Percentiles rank a stretch among this genome's conserved stretches.
phyloP scores from a whole-genome alignment of 2,113 vertebrate species.

The Brachyhypopomus occidentalis region DNA sequence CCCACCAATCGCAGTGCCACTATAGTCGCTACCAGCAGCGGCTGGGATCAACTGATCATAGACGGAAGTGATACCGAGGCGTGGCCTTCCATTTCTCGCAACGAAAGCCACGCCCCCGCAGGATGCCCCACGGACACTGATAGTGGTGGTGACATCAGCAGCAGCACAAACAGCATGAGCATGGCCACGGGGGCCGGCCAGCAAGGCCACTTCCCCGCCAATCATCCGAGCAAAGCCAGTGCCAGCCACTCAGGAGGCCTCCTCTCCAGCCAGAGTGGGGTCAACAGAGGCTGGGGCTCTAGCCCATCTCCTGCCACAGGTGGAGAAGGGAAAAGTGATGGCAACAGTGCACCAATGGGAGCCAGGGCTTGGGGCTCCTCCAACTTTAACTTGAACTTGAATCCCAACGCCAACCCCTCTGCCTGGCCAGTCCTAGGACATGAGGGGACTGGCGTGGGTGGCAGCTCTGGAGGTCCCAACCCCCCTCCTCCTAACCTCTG shows the following conservation, averaged over 20 bases:
- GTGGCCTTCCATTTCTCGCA: constrained; percentile 90
- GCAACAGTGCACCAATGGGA: constrained; percentile 75
- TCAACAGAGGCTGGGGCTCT: constrained; percentile 84
- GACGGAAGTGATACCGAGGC: constrained; percentile 90
- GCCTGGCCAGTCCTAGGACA: constrained; percentile 98
- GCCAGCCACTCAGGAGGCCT: constrained; percentile 80
- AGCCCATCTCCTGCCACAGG: constrained; percentile 79
- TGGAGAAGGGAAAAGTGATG: constrained; percentile 88
- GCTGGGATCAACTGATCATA: constrained; percentile 93
- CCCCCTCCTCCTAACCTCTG: constrained; percentile 87
- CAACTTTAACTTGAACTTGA: constrained; percentile 97
- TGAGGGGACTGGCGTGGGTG: constrained; percentile 86
- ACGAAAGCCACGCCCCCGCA: constrained; percentile 79
- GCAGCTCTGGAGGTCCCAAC: constrained; percentile 76
- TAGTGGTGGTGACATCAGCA: constrained; percentile 81
- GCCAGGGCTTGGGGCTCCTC: constrained; percentile 89
- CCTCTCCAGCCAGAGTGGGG: constrained; percentile 73
- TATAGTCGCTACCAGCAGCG: constrained; percentile 70
- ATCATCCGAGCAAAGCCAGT: constrained; percentile 84
- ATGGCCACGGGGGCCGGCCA: constrained; percentile 94
- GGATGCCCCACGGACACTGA: constrained; percentile 90
- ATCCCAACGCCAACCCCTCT: constrained; percentile 97
- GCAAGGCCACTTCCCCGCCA: constrained; percentile 87
- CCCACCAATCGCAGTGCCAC: constrained; percentile 85
- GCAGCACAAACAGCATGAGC: constrained; percentile 76